Base-by-base conservation (phyloP, 92 coral and sea anemone genomes). In the Heliopora coerulea region DNA sequence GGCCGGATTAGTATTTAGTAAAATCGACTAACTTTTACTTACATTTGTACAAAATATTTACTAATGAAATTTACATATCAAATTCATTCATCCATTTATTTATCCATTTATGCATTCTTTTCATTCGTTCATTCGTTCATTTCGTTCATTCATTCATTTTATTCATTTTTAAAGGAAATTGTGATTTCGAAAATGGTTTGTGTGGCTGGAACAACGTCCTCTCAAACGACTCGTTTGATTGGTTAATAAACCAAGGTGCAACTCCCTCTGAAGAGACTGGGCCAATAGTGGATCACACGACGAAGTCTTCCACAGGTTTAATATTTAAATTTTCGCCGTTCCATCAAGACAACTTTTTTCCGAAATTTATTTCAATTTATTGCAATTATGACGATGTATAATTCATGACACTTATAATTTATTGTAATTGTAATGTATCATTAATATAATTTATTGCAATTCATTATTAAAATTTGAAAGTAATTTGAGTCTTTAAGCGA, bases 251-350 rank as follows among this genome's bases (percentile, higher is more conserved):
- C 23, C 83, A 85, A 29, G 97, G 91, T 0, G 61, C 88, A 3
- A 91, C 91, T 24, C 89, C 96, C 4, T 86, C 97, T 9, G 79
- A 75, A 74, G 68, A 74, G 39, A 91, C 97, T 41, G 97, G 97
- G 1, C 97, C 97, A 23, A 34, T 56, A 54, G 82, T 68, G 39
- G 97, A 91, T 41, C 97, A 89, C 73, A 91, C 88, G 11, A 79
- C 87, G 9, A 63, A 14, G 29, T 34, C 70, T 7, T 63, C 70
- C 35, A 6, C 10, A 63, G 70, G 70, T 63, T 6, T 7, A 8
- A 15, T 46, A 46, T 46, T 15, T 46, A 3, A 46, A 10, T 8
- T 15, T 46, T 15, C 12, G 42, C 42, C 12, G 12, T 37, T n/a
- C n/a, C n/a, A n/a, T n/a, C n/a, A n/a, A n/a, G n/a, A n/a, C n/a